These are phyloP conservation scores for Achroia grisella DNA, from an alignment of 1,140 invertebrate genomes.

Conservation along the genomic window DNA sequence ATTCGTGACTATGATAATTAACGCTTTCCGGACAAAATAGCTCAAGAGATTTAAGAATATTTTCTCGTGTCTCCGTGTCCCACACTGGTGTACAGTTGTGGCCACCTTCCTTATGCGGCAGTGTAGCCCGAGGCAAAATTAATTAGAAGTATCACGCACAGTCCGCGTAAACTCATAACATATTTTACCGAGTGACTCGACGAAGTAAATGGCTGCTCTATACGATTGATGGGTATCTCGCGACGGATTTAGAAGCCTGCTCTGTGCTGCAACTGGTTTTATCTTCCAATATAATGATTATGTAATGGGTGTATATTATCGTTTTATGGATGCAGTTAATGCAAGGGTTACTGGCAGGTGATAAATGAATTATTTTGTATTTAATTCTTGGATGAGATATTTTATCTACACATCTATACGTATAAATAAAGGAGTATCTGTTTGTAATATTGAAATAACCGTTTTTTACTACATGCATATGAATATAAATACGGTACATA, in stretches of 20 bases:
- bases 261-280: constrained; percentile 4
- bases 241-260: constrained; percentile 8
- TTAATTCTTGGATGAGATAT: no score
- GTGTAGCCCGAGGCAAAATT: not conserved
- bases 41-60: no score
- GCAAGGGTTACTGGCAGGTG: not conserved
- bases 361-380: no score
- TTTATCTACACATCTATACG: no score
- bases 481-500: no score
- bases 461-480: no score
- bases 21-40: no score
- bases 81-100: no score
- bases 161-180: constrained; percentile 1
- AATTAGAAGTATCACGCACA: constrained; percentile 3
- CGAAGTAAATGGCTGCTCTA: constrained; percentile 7
- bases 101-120: not conserved
- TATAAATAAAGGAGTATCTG: no score
- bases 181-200: not conserved
- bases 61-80: no score
- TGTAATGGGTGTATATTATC: constrained; percentile 4
- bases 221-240: constrained; percentile 12
- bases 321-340: not conserved
- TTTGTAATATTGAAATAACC: no score
- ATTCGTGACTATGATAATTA: no score
- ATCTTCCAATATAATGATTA: not conserved